Evolutionary conservation across 2,888 invertebrate genomes (phyloP).

Genomic region (Papilio gigon): DNA sequence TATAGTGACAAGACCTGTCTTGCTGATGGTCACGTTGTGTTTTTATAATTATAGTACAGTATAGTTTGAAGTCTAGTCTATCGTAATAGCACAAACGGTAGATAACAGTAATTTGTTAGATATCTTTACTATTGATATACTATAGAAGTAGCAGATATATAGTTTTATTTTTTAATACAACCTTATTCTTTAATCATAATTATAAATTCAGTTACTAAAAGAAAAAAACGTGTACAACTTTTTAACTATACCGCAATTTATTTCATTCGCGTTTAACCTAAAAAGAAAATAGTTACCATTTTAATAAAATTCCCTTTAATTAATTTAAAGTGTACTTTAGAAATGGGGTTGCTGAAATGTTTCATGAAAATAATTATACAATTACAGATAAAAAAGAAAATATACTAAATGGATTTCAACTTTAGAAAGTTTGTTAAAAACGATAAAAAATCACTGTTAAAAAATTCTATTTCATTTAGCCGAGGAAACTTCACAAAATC

Average conservation of each 20-base stretch:
- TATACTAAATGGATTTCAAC: neutral
- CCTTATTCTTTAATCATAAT: neutral
- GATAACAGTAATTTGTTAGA: no score
- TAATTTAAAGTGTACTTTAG: neutral
- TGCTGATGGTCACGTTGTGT: no score
- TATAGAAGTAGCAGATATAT: neutral
- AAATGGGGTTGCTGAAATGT: neutral
- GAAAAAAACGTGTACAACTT: neutral
- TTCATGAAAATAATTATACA: conserved; percentile 1
- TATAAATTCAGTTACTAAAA: neutral
- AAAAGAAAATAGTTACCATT: neutral
- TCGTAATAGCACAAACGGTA: no score
- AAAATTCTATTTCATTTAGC: neutral
- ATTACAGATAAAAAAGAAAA: no score
- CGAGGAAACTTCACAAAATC: neutral
- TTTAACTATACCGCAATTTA: neutral
- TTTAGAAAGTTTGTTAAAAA: neutral
- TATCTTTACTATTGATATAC: no score
- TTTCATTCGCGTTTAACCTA: neutral
- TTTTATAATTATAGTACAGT: no score
- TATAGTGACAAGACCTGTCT: no score
- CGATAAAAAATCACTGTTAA: neutral
- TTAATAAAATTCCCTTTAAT: neutral
- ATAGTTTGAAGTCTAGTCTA: no score
- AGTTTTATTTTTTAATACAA: no score